These are phyloP conservation scores for Acanthornis magna DNA, from an alignment of 2,797 vertebrate species.

Conservation along the genomic window DNA sequence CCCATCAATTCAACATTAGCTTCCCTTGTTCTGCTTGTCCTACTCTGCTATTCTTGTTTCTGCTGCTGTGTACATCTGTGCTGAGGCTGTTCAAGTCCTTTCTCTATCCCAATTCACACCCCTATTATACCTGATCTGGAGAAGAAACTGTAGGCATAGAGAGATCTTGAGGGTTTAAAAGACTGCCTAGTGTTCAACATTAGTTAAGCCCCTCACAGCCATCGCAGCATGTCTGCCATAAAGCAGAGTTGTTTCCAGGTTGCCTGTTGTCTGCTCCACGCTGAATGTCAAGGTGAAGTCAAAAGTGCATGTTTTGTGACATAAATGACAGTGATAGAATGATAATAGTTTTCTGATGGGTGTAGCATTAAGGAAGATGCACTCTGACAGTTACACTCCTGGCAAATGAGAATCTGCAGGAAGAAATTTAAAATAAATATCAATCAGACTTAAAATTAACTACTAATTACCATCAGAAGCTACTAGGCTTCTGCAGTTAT, in stretches of 20 bases:
- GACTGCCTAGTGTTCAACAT: neutral
- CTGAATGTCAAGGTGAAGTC: neutral
- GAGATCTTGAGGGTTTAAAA: neutral
- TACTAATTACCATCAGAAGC: constrained; percentile 26
- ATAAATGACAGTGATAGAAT: neutral
- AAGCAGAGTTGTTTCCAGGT: neutral
- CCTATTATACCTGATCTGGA: neutral
- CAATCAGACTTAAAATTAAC: constrained; percentile 26
- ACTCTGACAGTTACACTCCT: neutral
- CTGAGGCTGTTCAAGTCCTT: neutral
- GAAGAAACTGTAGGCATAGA: neutral
- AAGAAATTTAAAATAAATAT: constrained; percentile 30
- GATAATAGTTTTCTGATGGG: neutral
- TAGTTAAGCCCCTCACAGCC: neutral
- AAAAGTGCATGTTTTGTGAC: neutral
- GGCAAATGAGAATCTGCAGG: neutral
- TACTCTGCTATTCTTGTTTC: neutral
- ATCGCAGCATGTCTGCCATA: neutral
- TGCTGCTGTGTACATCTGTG: neutral
- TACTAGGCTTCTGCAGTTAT: constrained; percentile 27
- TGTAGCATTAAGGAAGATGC: neutral
- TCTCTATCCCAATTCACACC: neutral
- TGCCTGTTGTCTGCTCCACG: neutral
- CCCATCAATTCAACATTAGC: neutral
- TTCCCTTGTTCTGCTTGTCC: neutral